Evolutionary conservation across 2,797 vertebrate genomes (phyloP).

Genomic region (Merluccius polli): DNA sequence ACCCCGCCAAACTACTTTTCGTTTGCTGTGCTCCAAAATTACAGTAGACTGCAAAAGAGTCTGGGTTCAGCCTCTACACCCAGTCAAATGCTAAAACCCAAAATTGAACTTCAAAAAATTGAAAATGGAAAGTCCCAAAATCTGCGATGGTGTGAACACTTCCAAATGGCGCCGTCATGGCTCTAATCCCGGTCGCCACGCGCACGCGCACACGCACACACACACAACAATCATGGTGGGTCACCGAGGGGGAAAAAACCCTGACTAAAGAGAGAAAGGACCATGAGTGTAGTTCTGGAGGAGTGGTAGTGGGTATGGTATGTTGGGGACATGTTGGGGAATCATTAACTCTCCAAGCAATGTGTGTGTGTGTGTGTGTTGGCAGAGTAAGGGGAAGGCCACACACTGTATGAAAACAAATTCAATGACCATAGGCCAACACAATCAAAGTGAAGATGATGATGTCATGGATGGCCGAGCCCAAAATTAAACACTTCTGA

Average conservation of each 20-base stretch:
- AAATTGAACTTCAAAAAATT: neutral
- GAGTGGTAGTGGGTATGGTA: neutral
- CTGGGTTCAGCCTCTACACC: neutral
- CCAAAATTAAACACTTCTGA: slow-evolving; percentile 20
- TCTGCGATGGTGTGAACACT: neutral
- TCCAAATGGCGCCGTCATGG: neutral
- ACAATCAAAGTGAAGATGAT: slow-evolving; percentile 1
- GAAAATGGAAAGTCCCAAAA: neutral
- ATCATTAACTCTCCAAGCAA: neutral
- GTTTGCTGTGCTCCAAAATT: neutral
- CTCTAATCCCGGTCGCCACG: neutral
- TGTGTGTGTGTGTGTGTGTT: neutral
- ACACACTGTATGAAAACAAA: neutral
- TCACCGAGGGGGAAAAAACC: neutral
- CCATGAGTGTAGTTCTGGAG: neutral
- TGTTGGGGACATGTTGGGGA: neutral
- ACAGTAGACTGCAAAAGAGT: neutral
- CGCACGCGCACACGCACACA: neutral
- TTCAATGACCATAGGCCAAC: neutral
- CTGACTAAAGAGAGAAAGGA: neutral
- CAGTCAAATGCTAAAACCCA: neutral
- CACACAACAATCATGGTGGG: neutral
- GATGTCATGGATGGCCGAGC: neutral
- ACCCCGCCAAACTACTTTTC: neutral
- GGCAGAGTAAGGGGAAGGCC: neutral